Percentiles rank a stretch among this genome's conserved stretches.
Conservation (phyloP, 1,140 invertebrate genomes). For the Drosophila grimshawi region DNA sequence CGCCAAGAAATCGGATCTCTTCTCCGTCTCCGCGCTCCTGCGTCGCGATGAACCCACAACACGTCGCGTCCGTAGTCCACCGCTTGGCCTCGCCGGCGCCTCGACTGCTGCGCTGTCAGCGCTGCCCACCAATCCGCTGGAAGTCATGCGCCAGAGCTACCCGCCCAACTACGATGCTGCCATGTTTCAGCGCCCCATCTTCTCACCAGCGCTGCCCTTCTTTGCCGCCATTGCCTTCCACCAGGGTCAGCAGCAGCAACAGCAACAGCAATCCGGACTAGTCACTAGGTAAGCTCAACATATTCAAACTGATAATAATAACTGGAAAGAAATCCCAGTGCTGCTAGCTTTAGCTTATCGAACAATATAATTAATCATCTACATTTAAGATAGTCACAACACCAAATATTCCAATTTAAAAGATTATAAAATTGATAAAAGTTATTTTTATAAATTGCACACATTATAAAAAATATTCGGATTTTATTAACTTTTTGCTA, state of each 20-base stretch:
- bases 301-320: not conserved
- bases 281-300: constrained; percentile 54
- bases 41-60: constrained; percentile 90
- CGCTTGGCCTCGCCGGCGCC: constrained; percentile 80
- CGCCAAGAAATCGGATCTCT: constrained; percentile 89
- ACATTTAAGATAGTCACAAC: no score
- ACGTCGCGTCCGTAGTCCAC: constrained; percentile 87
- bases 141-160: constrained; percentile 80
- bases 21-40: constrained; percentile 91
- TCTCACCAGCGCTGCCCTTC: constrained; percentile 81
- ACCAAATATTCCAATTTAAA: not conserved
- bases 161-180: constrained; percentile 75
- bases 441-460: no score
- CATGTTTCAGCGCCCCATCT: constrained; percentile 81
- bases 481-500: no score
- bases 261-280: constrained; percentile 52
- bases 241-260: constrained; percentile 80
- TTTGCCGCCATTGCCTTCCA: constrained; percentile 83
- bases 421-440: no score
- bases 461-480: no score
- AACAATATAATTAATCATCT: no score
- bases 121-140: constrained; percentile 85
- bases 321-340: no score
- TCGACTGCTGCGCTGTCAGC: constrained; percentile 52
- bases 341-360: no score